Evolutionary conservation across 2,797 vertebrate genomes (phyloP).

Genomic region (Chanos chanos): DNA sequence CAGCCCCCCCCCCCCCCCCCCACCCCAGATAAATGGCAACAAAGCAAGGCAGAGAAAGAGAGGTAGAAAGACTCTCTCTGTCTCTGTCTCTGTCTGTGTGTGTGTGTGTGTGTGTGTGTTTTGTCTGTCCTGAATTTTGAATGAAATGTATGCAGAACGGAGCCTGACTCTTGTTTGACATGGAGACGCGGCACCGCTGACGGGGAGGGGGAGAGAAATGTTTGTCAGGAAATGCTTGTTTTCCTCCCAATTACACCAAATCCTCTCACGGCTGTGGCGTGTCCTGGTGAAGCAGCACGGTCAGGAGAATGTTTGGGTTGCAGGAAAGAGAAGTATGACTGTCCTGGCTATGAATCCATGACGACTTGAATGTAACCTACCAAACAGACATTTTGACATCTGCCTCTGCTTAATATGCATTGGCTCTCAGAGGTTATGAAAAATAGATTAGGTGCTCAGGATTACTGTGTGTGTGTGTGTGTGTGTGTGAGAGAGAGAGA

Average conservation of each 20-base stretch:
- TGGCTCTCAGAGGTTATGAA: constrained; percentile 35
- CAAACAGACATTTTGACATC: constrained; percentile 6
- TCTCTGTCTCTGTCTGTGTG: too few species aligned
- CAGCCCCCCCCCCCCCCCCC: too few species aligned
- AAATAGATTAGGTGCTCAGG: constrained; percentile 42
- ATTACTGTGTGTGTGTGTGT: constrained; percentile 11
- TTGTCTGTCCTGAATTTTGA: too few species aligned
- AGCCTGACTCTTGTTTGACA: background rate
- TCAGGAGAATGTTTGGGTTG: too few species aligned
- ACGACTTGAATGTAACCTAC: constrained; percentile 11
- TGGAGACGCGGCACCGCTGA: background rate
- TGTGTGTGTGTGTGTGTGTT: too few species aligned
- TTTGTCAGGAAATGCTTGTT: background rate
- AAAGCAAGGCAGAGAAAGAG: too few species aligned
- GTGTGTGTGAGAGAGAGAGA: constrained; percentile 24
- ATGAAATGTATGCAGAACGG: background rate
- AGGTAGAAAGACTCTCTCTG: too few species aligned
- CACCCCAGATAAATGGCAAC: too few species aligned
- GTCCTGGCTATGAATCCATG: background rate
- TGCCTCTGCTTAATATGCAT: constrained; percentile 38
- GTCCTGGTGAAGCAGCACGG: background rate
- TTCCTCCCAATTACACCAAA: background rate
- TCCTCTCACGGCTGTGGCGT: background rate
- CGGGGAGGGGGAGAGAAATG: background rate
- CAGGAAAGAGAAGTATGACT: background rate